Conservation (phyloP, 2,888 invertebrate genomes). For the Brachyptera putata region DNA sequence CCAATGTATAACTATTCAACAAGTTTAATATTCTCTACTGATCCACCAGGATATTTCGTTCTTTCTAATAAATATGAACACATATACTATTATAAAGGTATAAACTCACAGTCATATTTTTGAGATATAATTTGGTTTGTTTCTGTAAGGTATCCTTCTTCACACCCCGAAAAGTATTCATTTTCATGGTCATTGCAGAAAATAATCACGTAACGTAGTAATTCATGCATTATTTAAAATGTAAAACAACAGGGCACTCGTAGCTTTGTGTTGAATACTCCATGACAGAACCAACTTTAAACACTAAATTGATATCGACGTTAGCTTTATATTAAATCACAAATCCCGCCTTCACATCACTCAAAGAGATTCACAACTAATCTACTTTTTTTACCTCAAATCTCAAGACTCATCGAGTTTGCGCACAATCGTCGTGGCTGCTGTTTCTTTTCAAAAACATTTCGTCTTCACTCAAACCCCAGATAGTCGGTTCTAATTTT, state of each 20-base stretch:
- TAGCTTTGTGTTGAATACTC: background rate
- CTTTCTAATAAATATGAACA: too few relatives aligned
- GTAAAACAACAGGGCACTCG: background rate
- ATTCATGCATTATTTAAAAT: background rate
- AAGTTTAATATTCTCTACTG: too few relatives aligned
- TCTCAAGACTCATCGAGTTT: background rate
- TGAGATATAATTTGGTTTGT: slow-evolving; percentile 68
- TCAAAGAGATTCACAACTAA: background rate
- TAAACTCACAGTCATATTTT: slow-evolving; percentile 75
- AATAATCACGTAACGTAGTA: too few relatives aligned
- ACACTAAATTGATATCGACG: background rate
- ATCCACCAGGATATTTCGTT: too few relatives aligned
- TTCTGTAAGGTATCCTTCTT: slow-evolving; percentile 70
- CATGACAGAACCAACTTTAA: background rate
- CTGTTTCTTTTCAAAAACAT: background rate
- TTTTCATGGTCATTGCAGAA: slow-evolving; percentile 10
- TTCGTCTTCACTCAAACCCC: too few relatives aligned
- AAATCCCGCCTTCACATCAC: slow-evolving; percentile 4
- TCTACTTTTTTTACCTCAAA: background rate
- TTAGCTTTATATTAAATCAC: background rate
- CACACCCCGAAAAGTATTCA: slow-evolving; percentile 64
- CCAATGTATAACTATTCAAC: too few relatives aligned
- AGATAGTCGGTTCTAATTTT: too few relatives aligned
- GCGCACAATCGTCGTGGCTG: too few relatives aligned
- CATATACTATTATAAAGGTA: too few relatives aligned